Base-by-base conservation (phyloP, 2,797 vertebrate genomes). In the Galago senegalensis region DNA sequence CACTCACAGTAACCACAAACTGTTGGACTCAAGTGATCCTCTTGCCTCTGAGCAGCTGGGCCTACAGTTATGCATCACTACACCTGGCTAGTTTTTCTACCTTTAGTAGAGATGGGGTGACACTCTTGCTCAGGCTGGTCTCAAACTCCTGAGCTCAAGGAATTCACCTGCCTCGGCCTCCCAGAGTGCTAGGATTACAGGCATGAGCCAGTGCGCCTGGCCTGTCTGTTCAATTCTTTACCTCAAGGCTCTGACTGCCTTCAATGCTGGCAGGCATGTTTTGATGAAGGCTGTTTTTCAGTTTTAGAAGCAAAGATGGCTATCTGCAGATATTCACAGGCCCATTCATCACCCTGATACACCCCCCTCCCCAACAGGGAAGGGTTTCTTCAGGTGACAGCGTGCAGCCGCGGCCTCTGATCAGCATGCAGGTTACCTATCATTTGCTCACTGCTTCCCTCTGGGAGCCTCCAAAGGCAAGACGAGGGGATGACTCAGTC, bases 401-500 rank as follows among this genome's bases (percentile, higher is more conserved):
- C 93, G 65, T 53, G n/a, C 69, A 79, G n/a, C 40, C 40, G 34
- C 83, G 87, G 58, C 77, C 70, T 87, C 76, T 89, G 89, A 89
- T 95, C 83, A 69, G 49, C 65, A 81, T 1, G 3, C 18, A 53
- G 46, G 40, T 82, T 95, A 94, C 93, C 96, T 82, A 89, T 84
- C 29, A 72, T 43, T 81, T 83, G 56, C 23, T 82, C 17, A 56
- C 25, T 60, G 72, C 89, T 94, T 93, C 37, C 84, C 92, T 93
- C 80, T 18, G 14, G 72, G 63, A 87, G 79, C 49, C 67, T 85
- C 37, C 34, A 49, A 65, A 93, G 63, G 67, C 76, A 73, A 91
- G 49, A 72, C 95, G 29, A 96, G 91, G 25, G 21, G 77, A 46
- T 95, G 94, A 96, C 76, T 97, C 97, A 94, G 83, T 89, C 34